Base-by-base conservation (phyloP, 2,888 invertebrate genomes). In the Hylaea fasciaria region DNA sequence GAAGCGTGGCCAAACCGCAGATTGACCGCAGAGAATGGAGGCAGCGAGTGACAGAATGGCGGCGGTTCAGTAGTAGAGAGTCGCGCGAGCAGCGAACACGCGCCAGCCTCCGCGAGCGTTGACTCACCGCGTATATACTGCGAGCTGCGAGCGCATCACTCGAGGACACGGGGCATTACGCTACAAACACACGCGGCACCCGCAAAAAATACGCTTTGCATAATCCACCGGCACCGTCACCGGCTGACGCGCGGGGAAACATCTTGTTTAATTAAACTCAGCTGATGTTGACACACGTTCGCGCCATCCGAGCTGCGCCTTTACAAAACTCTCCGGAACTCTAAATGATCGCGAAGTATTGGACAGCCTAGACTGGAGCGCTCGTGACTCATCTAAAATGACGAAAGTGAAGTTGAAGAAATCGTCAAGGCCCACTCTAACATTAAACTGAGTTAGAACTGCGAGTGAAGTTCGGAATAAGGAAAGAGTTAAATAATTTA, bases 11-110 rank as follows among this genome's bases (percentile, higher is more conserved):
- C 82, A 89, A 86, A 92, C 93, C 93, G 85, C 93, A 93, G 91
- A 92, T 92, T 92, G 91, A 92, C 92, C 92, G 89, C 92, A 92
- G 92, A 91, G 91, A 89, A 89, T 90, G 91, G 90, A 91, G 87
- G 91, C 90, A 90, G 87, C 88, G 87, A 90, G 89, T 91, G 91
- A 90, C 90, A 92, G 91, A 86, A 91, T 92, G 92, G 91, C 92
- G 89, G 89, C 90, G 81, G 82, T 76, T 89, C 88, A 91, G 91
- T 92, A 84, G 87, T 87, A 80, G 77, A 86, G 83, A 82, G 84
- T 75, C 88, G 85, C 85, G 84, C 91, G 87, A 70, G 71, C 86
- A 75, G 86, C 62, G 71, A 82, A 78, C 86, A 87, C 91, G 91
- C 80, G 85, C 68, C 76, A 80, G 77, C 81, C 77, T 77, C 76